Conservation (phyloP, 2,113 vertebrate species). For the Scatophagus argus region DNA sequence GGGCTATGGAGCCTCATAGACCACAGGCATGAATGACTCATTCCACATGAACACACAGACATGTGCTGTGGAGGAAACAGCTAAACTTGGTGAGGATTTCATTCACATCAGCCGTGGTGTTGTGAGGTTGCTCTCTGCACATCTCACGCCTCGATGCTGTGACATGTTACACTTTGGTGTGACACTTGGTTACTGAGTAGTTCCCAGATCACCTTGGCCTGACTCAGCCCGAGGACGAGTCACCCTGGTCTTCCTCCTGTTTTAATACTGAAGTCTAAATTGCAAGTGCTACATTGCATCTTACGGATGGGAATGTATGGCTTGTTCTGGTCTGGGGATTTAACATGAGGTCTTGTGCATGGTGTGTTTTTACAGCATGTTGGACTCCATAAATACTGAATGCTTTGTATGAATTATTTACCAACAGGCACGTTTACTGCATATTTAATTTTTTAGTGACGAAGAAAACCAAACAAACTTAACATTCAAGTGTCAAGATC, state of each 20-base stretch:
- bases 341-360: too few species aligned
- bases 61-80: slow-evolving; percentile 55
- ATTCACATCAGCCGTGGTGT: slow-evolving; percentile 53
- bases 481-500: neutral
- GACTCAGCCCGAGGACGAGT: slow-evolving; percentile 29
- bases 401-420: slow-evolving; percentile 59
- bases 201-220: slow-evolving; percentile 48
- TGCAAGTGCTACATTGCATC: slow-evolving; percentile 59
- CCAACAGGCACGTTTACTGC: neutral
- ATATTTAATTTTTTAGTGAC: slow-evolving; percentile 23
- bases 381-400: slow-evolving; percentile 49
- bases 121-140: slow-evolving; percentile 29
- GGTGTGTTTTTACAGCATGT: slow-evolving; percentile 15
- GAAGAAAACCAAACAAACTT: slow-evolving; percentile 9
- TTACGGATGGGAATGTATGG: slow-evolving; percentile 36
- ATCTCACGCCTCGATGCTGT: slow-evolving; percentile 31
- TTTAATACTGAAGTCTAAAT: slow-evolving; percentile 47
- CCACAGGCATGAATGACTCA: slow-evolving; percentile 73
- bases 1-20: slow-evolving; percentile 60
- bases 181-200: slow-evolving; percentile 61
- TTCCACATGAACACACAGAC: slow-evolving; percentile 53
- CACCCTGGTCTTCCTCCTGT: neutral
- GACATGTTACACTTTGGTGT: slow-evolving; percentile 49
- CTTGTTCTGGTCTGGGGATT: slow-evolving; percentile 27
- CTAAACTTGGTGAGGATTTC: slow-evolving; percentile 49